Evolutionary conservation across 2,113 vertebrate genomes (phyloP).

Genomic region (Pedetes capensis): DNA sequence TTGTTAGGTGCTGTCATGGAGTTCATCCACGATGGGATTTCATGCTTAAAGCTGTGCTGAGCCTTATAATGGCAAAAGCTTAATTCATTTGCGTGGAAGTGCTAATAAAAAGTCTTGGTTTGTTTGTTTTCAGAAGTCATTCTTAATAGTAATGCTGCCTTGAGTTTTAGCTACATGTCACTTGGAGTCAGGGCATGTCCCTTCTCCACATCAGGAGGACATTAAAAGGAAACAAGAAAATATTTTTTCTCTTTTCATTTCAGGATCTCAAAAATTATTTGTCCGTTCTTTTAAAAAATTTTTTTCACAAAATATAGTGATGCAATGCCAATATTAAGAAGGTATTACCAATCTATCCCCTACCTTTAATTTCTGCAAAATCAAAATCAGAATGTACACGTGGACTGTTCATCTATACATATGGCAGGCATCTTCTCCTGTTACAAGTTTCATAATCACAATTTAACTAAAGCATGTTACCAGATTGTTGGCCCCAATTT

Average conservation of each 20-base stretch:
- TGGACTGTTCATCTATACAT: not conserved
- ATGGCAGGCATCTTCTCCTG: not conserved
- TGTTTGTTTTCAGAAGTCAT: too few species aligned
- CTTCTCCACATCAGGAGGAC: not conserved
- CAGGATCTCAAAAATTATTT: not conserved
- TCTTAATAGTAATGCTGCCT: not conserved
- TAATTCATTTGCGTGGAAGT: not conserved
- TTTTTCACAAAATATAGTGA: not conserved
- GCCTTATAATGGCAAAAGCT: not conserved
- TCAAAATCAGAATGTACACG: not conserved
- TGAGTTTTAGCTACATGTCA: not conserved
- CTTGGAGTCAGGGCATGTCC: not conserved
- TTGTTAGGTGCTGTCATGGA: too few species aligned
- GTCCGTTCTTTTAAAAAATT: not conserved
- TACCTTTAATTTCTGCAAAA: not conserved
- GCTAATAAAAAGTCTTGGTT: not conserved
- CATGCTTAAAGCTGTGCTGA: not conserved
- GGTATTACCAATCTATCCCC: not conserved
- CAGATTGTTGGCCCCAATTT: not conserved
- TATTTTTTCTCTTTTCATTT: not conserved
- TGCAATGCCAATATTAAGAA: not conserved
- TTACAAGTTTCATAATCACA: not conserved
- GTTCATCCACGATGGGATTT: not conserved
- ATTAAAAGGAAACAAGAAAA: conserved; percentile 12
- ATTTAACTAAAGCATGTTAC: not conserved